Conservation (phyloP, 2,888 invertebrate genomes). For the Amphipoea oculea region DNA sequence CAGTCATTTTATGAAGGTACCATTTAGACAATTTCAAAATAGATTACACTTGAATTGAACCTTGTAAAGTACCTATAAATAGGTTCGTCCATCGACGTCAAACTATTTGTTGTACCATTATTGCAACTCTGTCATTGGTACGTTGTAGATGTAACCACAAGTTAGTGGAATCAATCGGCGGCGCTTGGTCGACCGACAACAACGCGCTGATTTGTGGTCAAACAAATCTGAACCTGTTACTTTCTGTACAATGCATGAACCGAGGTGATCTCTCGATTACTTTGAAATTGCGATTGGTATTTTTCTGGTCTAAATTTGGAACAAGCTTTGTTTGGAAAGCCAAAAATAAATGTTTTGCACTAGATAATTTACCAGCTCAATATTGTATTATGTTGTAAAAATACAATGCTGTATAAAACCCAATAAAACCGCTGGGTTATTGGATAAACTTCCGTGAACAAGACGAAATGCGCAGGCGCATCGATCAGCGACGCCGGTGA, state of each 20-base stretch:
- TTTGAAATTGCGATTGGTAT: not conserved
- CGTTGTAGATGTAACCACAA: conserved; percentile 32
- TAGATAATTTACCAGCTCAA: not conserved
- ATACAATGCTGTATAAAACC: conserved; percentile 5
- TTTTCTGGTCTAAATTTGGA: not conserved
- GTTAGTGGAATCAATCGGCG: conserved; percentile 15
- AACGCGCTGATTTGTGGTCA: conserved; percentile 33
- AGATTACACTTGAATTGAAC: not conserved
- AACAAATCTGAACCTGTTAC: not conserved
- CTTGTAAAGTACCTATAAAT: not conserved
- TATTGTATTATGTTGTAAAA: not conserved
- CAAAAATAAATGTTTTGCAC: not conserved
- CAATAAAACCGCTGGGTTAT: not conserved
- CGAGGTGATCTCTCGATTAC: not conserved
- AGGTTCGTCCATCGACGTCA: not conserved
- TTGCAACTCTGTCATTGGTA: not conserved
- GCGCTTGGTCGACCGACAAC: conserved; percentile 17
- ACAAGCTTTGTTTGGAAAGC: not conserved
- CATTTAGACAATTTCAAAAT: not conserved
- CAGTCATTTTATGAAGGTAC: not conserved
- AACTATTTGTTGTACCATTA: not conserved
- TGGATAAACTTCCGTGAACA: conserved; percentile 51
- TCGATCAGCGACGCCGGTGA: conserved; percentile 30
- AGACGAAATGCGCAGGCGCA: conserved; percentile 43
- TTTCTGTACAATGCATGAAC: not conserved